Percentiles rank a stretch among this genome's conserved stretches.
phyloP scores from a whole-genome alignment of 2,888 invertebrate species.

The Venustoraphidia nigricollis region DNA sequence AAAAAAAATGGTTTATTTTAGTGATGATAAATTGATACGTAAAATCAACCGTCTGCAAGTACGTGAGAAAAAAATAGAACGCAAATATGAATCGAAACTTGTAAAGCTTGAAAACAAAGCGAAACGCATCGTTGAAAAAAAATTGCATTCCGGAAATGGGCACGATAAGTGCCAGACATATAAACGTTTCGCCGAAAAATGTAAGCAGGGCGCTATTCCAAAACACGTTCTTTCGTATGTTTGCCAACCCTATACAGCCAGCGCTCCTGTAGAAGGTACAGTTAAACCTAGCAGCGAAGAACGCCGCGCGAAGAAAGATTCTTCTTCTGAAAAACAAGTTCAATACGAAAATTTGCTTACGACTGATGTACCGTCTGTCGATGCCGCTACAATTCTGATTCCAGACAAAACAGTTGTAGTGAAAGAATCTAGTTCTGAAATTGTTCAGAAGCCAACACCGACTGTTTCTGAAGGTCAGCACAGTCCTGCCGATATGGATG shows the following conservation, averaged over 20 bases:
- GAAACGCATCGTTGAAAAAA: constrained; percentile 26
- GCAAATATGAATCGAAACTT: constrained; percentile 24
- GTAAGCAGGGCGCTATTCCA: no score
- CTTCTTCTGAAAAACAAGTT: no score
- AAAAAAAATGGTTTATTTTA: background rate
- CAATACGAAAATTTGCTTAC: no score
- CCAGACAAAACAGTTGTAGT: background rate
- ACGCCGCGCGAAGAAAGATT: no score
- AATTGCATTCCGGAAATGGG: constrained; percentile 18
- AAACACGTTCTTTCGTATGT: no score
- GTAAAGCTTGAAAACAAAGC: constrained; percentile 28
- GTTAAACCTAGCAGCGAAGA: no score
- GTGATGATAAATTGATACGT: background rate
- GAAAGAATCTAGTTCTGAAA: background rate
- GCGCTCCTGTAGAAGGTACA: no score
- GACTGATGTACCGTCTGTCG: background rate
- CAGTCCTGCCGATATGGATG: constrained; percentile 11
- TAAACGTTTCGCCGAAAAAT: no score
- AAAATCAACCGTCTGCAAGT: background rate
- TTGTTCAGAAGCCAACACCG: background rate
- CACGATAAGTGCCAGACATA: constrained; percentile 1
- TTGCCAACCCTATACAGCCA: no score
- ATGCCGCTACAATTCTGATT: constrained; percentile 1
- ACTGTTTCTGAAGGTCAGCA: background rate
- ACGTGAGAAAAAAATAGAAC: constrained; percentile 17